phyloP scores from a whole-genome alignment of 2,797 vertebrate species.

The Naso thynnoides region DNA sequence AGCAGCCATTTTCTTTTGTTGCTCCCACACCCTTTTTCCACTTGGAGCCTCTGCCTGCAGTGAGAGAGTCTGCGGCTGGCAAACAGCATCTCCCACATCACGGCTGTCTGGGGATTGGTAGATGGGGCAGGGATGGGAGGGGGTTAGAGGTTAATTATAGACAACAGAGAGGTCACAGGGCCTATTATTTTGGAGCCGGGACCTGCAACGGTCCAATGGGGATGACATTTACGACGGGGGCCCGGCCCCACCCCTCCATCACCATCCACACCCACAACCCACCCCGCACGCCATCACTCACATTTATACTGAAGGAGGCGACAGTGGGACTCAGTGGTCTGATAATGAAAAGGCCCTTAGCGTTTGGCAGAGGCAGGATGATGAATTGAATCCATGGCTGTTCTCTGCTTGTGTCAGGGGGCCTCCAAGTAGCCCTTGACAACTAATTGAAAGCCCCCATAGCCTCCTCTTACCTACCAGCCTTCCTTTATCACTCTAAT shows the following conservation, averaged over 20 bases:
- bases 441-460: conserved; percentile 75
- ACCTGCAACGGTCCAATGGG: conserved; percentile 89
- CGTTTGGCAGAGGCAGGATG: conserved; percentile 89
- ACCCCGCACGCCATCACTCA: conserved; percentile 70
- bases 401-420: conserved; percentile 88
- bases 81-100: conserved; percentile 39
- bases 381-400: conserved; percentile 90
- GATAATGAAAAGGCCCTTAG: conserved; percentile 92
- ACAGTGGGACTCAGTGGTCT: conserved; percentile 88
- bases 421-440: conserved; percentile 77
- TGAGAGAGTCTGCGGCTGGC: conserved; percentile 12
- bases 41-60: conserved; percentile 8
- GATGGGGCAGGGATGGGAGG: conserved; percentile 49
- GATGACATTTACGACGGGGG: conserved; percentile 82
- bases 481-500: conserved; percentile 69
- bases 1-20: conserved; percentile 61
- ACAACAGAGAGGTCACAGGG: conserved; percentile 89
- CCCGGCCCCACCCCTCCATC: conserved; percentile 80
- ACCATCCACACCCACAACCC: conserved; percentile 35
- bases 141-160: conserved; percentile 94
- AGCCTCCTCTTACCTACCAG: conserved; percentile 42
- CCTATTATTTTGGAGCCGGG: conserved; percentile 89
- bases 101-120: conserved; percentile 45
- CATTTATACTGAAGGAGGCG: conserved; percentile 90
- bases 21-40: conserved; percentile 10